Evolutionary conservation across 2,797 vertebrate species (phyloP).

Genomic region (Cheirogaleus major): DNA sequence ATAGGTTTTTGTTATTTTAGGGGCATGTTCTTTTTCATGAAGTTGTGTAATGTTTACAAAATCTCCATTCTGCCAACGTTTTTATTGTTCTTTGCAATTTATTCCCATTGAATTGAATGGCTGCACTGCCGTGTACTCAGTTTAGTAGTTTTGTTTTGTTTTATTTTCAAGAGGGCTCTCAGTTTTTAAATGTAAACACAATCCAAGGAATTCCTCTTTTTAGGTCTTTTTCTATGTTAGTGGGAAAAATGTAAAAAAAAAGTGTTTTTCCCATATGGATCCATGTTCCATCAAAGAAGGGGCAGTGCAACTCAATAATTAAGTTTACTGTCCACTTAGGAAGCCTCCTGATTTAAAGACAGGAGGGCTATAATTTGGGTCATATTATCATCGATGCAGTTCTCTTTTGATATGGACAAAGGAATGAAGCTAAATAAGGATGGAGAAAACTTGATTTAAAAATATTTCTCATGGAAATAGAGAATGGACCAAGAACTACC

Average conservation of each 20-base stretch:
- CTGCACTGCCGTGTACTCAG: background rate
- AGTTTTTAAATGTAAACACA: slow-evolving; percentile 38
- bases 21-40: background rate
- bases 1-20: slow-evolving; percentile 39
- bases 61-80: background rate
- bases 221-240: slow-evolving; percentile 30
- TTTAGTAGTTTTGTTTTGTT: background rate
- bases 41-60: background rate
- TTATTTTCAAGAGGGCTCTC: background rate
- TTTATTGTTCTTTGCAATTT: background rate
- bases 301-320: background rate
- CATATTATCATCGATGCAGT: background rate
- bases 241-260: slow-evolving; percentile 20
- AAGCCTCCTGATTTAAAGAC: slow-evolving; percentile 3
- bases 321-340: background rate
- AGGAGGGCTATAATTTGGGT: background rate
- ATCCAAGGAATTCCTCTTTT: background rate
- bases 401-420: slow-evolving; percentile 4
- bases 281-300: background rate
- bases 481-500: background rate
- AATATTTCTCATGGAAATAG: slow-evolving; percentile 35
- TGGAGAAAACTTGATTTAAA: slow-evolving; percentile 20
- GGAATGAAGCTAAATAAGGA: background rate
- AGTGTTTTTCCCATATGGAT: background rate
- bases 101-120: background rate